These are phyloP conservation scores for Meriones unguiculatus DNA, from an alignment of 2,113 vertebrate species.

Conservation along the genomic window DNA sequence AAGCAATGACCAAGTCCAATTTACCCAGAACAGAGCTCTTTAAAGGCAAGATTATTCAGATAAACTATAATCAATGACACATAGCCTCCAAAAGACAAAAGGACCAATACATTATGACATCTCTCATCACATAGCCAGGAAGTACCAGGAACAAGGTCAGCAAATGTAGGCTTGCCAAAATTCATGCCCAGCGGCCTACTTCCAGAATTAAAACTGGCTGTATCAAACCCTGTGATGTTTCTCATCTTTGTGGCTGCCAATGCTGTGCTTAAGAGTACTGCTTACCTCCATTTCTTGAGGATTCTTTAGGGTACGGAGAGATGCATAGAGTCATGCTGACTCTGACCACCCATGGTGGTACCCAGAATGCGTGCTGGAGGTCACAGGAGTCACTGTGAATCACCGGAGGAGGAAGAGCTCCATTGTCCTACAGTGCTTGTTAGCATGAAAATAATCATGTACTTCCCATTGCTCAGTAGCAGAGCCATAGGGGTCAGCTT, in stretches of 20 bases:
- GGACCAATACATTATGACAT: background rate
- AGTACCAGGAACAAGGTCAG: background rate
- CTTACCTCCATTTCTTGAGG: background rate
- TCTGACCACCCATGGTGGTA: background rate
- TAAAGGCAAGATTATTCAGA: background rate
- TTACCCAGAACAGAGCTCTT: background rate
- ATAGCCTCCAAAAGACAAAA: background rate
- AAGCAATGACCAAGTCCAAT: background rate
- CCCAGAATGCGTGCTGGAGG: constrained; percentile 15
- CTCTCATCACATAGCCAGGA: background rate
- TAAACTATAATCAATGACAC: background rate
- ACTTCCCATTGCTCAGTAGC: background rate
- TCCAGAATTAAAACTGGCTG: background rate
- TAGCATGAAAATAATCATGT: constrained; percentile 53
- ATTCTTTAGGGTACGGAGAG: background rate
- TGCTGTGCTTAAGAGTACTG: background rate
- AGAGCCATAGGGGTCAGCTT: constrained; percentile 39
- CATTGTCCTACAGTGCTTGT: background rate
- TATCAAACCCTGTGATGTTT: background rate
- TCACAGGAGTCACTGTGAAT: background rate
- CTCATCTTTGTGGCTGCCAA: background rate
- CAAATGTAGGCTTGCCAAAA: background rate
- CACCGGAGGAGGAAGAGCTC: background rate
- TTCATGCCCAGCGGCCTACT: background rate
- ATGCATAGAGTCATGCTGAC: background rate